Evolutionary conservation across 2,888 invertebrate species (phyloP).

Genomic region (Lobophora halterata): DNA sequence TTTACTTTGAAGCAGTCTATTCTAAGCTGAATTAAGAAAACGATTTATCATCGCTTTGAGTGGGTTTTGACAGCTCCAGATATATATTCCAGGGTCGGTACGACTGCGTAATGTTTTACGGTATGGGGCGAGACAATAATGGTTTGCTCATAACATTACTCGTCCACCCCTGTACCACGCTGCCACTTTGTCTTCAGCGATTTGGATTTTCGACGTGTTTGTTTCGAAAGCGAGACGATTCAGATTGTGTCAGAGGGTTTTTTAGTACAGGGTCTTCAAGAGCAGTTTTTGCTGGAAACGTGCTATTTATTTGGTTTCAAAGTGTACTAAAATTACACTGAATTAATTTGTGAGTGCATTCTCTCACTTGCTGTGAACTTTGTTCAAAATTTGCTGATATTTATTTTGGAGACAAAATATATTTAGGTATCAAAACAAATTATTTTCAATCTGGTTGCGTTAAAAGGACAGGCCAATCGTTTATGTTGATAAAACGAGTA

Average conservation of each 20-base stretch:
- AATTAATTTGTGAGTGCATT: constrained; percentile 52
- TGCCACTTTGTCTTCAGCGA: constrained; percentile 51
- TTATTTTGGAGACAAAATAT: too few relatives aligned
- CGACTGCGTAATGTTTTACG: constrained; percentile 80
- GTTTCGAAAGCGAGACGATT: constrained; percentile 15
- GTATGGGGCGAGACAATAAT: constrained; percentile 81
- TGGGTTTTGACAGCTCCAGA: constrained; percentile 64
- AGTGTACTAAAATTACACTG: constrained; percentile 53
- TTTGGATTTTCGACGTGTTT: constrained; percentile 40
- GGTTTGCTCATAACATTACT: constrained; percentile 81
- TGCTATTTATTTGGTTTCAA: constrained; percentile 59
- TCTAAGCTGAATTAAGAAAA: constrained; percentile 18
- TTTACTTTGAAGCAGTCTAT: not conserved
- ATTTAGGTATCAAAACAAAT: too few relatives aligned
- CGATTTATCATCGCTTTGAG: constrained; percentile 33
- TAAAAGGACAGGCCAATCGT: too few relatives aligned
- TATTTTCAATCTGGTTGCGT: too few relatives aligned
- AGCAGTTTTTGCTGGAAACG: constrained; percentile 53
- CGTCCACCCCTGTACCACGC: constrained; percentile 71
- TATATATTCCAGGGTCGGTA: constrained; percentile 60
- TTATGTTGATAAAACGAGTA: too few relatives aligned
- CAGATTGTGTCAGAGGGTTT: constrained; percentile 21
- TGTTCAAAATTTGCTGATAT: constrained; percentile 13
- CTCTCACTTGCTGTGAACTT: constrained; percentile 36
- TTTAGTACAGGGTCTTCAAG: constrained; percentile 58